Evolutionary conservation across 2,888 invertebrate species (phyloP), one percentile per base, ranked within the genome.

Genomic region (Diabrotica balteata): DNA sequence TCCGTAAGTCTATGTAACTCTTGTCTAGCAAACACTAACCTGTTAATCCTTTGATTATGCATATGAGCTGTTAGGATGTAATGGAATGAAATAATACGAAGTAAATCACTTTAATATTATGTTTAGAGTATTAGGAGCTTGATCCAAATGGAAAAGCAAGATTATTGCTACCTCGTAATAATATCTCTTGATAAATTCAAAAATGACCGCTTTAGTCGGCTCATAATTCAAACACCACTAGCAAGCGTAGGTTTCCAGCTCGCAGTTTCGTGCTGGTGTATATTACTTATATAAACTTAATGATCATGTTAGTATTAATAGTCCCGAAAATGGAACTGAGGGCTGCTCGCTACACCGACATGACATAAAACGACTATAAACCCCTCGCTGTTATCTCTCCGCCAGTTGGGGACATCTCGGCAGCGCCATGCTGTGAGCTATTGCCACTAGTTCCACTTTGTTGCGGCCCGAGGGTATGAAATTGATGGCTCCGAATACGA

Each of bases 321-420:
- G 58, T 57, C 43, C 45, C 11, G 57, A 68, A 62, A 68, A 64
- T 68, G 61, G 58, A 64, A 64, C 17, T 44, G 8, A 22, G 55
- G 55, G 47, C n/a, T 10, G 44, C 58, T 46, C 47, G 58, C 32
- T 62, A 55, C 42, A n/a, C 64, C 60, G 46, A 63, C 52, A 68
- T 61, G 54, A 57, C 58, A 61, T 68, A 61, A 68, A 68, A 65
- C 58, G 59, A 62, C 61, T 59, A 69, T 66, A 62, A 66, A 69
- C 68, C 68, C 62, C 66, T 44, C 55, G 62, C 59, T 61, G 68
- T 58, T 68, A 62, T 66, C 64, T 64, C 50, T 63, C 62, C 54
- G 63, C 68, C 68, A 65, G 59, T 54, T 58, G 68, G 68, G 66
- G 68, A 69, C 59, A 63, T 69, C 68, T 62, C 66, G 59, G 63